Evolutionary conservation across 1,140 invertebrate genomes (phyloP), one percentile per base, ranked within the genome.

Genomic region (Heliconius melpomene): DNA sequence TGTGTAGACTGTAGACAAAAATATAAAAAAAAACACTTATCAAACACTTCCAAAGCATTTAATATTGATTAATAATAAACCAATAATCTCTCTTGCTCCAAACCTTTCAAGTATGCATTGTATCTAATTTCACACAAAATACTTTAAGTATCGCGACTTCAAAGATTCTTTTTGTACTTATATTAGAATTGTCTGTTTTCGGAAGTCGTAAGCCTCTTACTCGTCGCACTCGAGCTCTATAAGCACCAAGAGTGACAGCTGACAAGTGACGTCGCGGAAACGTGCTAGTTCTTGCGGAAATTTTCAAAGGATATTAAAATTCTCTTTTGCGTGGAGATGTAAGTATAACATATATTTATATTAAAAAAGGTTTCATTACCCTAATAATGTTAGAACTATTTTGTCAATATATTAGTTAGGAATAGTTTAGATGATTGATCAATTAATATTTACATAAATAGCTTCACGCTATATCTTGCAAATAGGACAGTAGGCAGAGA

Each of bases 261-360:
- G 36, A 75, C 57, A 52, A 75, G 74, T 75, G 60, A 75, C 26
- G 52, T 66, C 32, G 74, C 57, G 52, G 57, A 66, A 75, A 46
- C 26, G 74, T 66, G 54, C 40, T 32, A 60, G 52, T 75, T 75
- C 57, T 40, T 52, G 50, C 26, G 70, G 26, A 57, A 57, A 57
- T 57, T n/a, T 57, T 57, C 54, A 57, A 57, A 23, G 54, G 54
- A 57, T 57, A 57, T 57, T 57, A 57, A 57, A 57, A 57, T 57
- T 5, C 54, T 57, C 54, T 57, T 57, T 57, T 57, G n/a, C 8
- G 6, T 57, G n/a, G 6, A 57, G 54, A 23, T 57, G n/a, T 18
- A n/a, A 32, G 32, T 32, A 32, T 57, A 23, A 57, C 54, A 52
- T 13, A 52, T 20, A 18, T 52, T 52, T 29, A 29, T 18, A 16